Conservation (phyloP, 2,113 vertebrate species). For the Polyodon spathula region DNA sequence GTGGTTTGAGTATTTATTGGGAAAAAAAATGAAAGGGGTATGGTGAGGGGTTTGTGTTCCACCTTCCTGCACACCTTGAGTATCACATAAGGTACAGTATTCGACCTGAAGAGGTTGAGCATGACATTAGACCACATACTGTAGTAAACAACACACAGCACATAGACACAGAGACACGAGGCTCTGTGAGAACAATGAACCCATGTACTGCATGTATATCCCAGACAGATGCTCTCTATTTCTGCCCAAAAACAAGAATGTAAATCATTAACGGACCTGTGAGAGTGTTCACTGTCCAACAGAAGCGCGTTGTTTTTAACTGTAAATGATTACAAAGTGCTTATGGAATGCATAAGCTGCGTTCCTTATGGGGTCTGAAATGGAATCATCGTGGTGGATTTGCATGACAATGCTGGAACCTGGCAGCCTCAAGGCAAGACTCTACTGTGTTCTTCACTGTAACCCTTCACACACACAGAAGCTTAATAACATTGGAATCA, state of each 20-base stretch:
- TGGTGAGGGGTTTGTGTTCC: no score
- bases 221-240: background rate
- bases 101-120: no score
- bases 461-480: constrained; percentile 8
- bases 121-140: no score
- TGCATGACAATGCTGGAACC: constrained; percentile 16
- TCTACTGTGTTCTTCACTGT: constrained; percentile 7
- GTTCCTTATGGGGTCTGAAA: constrained; percentile 43
- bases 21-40: no score
- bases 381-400: constrained; percentile 22
- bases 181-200: constrained; percentile 30
- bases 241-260: background rate
- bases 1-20: no score
- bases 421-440: constrained; percentile 9
- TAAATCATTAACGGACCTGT: constrained; percentile 31
- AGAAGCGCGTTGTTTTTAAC: constrained; percentile 37
- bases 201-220: background rate
- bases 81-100: no score
- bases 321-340: constrained; percentile 49
- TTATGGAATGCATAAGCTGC: constrained; percentile 38
- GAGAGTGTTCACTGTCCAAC: constrained; percentile 49
- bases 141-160: no score
- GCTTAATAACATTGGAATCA: no score
- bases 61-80: no score
- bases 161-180: no score